Percentiles rank a stretch among this genome's conserved stretches.
These are phyloP conservation scores for Platerodrilus igneus DNA, from an alignment of 2,888 invertebrate genomes.

Conservation along the genomic window DNA sequence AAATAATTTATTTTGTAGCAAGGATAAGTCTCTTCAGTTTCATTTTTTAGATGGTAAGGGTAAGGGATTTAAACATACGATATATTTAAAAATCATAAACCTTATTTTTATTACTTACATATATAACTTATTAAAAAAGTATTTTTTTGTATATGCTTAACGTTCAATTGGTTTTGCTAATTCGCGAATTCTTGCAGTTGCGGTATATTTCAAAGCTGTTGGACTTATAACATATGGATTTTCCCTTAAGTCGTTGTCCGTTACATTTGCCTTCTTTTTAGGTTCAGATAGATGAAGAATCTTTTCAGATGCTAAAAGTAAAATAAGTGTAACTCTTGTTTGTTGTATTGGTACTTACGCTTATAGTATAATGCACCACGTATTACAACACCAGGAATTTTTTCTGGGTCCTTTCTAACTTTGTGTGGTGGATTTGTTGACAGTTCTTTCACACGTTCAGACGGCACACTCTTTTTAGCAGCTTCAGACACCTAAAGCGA, in stretches of 20 bases:
- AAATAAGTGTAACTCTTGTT: constrained; percentile 3
- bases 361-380: constrained; percentile 23
- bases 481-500: constrained; percentile 44
- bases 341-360: not conserved
- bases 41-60: too few species aligned
- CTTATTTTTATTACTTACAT: too few species aligned
- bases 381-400: constrained; percentile 21
- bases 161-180: constrained; percentile 47
- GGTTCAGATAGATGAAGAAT: constrained; percentile 40
- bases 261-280: constrained; percentile 39
- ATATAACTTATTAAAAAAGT: too few species aligned
- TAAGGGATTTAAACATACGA: too few species aligned
- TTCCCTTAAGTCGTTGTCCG: constrained; percentile 47
- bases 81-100: too few species aligned
- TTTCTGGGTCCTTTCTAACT: constrained; percentile 15
- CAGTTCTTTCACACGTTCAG: constrained; percentile 48
- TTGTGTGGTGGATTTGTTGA: constrained; percentile 42
- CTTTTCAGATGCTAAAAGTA: constrained; percentile 35
- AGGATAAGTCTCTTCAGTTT: too few species aligned
- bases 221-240: constrained; percentile 50
- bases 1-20: too few species aligned
- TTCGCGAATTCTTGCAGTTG: constrained; percentile 47
- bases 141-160: too few species aligned
- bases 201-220: constrained; percentile 50
- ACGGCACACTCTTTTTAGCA: constrained; percentile 47